These are phyloP conservation scores for Microhierax caerulescens DNA, from an alignment of 2,797 vertebrate genomes.

Conservation along the genomic window DNA sequence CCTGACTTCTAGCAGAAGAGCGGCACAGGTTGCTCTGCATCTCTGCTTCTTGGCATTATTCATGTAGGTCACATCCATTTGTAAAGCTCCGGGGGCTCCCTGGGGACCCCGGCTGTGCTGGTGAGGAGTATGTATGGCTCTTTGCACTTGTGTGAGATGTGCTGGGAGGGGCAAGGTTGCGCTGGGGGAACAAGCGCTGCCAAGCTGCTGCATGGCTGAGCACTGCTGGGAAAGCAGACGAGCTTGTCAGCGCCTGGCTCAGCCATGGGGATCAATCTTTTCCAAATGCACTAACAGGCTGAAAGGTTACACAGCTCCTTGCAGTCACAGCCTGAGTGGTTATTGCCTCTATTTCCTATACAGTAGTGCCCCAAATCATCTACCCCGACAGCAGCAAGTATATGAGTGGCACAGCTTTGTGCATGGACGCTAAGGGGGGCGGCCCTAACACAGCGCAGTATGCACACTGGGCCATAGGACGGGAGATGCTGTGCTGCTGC, in stretches of 20 bases:
- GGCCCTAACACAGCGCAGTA: fast-evolving
- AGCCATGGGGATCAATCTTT: background rate
- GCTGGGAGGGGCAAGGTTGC: background rate
- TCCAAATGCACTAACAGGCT: background rate
- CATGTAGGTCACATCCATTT: background rate
- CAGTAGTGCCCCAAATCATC: background rate
- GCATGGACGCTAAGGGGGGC: fast-evolving
- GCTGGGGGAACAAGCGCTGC: background rate
- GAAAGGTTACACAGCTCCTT: background rate
- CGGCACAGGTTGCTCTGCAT: background rate
- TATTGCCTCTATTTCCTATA: background rate
- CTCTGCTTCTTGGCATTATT: background rate
- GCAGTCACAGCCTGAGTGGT: no score
- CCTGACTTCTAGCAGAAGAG: background rate
- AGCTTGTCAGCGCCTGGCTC: background rate
- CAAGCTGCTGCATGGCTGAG: background rate
- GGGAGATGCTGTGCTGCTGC: background rate
- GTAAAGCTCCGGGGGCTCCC: background rate
- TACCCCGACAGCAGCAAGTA: background rate
- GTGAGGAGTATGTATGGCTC: fast-evolving
- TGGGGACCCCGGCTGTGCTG: fast-evolving
- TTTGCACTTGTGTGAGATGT: fast-evolving
- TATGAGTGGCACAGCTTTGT: background rate
- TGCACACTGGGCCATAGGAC: background rate
- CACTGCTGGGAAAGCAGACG: background rate